Base-by-base conservation (phyloP, 2,113 vertebrate species). In the Haliaeetus leucogaster region DNA sequence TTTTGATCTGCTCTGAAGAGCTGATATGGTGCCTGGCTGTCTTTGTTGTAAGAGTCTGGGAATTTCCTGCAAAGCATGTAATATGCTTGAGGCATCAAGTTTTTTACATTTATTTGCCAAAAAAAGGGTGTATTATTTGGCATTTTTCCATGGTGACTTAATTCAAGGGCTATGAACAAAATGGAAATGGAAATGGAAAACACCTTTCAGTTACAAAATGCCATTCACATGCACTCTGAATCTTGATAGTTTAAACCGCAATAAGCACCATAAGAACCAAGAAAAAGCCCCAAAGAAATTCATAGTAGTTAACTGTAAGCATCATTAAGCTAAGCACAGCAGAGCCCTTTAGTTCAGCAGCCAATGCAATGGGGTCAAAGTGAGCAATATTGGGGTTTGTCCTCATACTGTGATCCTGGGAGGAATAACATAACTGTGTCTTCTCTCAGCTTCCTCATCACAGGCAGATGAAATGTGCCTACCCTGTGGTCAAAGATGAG, bases 1-100 rank as follows among this genome's bases (percentile, higher is more conserved):
- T 95, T 92, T 84, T 92, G 43, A 92, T 95, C 91, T 89, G 47
- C 43, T 96, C 73, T 67, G 85, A 94, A 92, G 66, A 94, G 80
- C 68, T 2, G 71, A 95, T 81, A 81, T 1, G 6, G 89, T 94
- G 95, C 96, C 96, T 95, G 85, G 58, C 91, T 96, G 80, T 86
- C 93, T 96, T 95, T 97, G 89, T 92, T 97, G 82, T 94, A 96
- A 96, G 89, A 96, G 87, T 81, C 95, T 95, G 95, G 96, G 96
- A 97, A 97, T 97, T 98, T 97, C 96, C 97, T 97, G 88, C 86
- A 92, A 95, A 96, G 95, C 78, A 84, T 91, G 58, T 92, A 96
- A 95, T 92, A 95, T 84, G 96, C 96, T 97, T 86, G 91, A 97
- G 95, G 95, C 95, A 95, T 96, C 81, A 73, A 95, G 82, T 92